Evolutionary conservation across 2,113 vertebrate genomes (phyloP).

Genomic region (Lipophrys pholis): DNA sequence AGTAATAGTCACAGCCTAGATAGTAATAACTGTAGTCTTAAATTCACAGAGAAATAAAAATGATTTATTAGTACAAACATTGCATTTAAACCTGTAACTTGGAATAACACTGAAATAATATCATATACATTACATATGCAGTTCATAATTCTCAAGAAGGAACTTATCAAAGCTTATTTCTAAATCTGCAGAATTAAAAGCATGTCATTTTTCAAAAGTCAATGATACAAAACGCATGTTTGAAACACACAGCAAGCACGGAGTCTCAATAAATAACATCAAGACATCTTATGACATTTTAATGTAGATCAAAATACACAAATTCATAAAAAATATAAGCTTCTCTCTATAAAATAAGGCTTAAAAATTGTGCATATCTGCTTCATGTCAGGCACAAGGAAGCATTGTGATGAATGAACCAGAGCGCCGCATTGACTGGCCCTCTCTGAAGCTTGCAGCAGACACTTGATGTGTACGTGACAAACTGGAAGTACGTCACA

Average conservation of each 20-base stretch:
- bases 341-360: slow-evolving; percentile 62
- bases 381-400: slow-evolving; percentile 36
- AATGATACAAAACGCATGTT: neutral
- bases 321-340: slow-evolving; percentile 65
- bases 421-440: slow-evolving; percentile 4
- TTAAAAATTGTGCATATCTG: slow-evolving; percentile 49
- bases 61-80: slow-evolving; percentile 29
- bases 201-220: neutral
- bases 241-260: neutral
- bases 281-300: slow-evolving; percentile 52
- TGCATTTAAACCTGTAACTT: neutral
- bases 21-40: neutral
- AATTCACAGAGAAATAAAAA: neutral
- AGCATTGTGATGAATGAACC: slow-evolving; percentile 24
- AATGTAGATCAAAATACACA: slow-evolving; percentile 59
- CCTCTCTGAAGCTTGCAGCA: slow-evolving; percentile 6
- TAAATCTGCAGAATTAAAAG: neutral
- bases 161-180: neutral
- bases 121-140: neutral
- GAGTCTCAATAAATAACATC: slow-evolving; percentile 45
- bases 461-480: slow-evolving; percentile 22
- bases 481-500: slow-evolving; percentile 20
- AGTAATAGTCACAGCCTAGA: neutral
- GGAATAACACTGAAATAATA: neutral
- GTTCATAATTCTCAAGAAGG: neutral